Conservation (phyloP, 2,797 vertebrate species). For the Leuciscus waleckii region DNA sequence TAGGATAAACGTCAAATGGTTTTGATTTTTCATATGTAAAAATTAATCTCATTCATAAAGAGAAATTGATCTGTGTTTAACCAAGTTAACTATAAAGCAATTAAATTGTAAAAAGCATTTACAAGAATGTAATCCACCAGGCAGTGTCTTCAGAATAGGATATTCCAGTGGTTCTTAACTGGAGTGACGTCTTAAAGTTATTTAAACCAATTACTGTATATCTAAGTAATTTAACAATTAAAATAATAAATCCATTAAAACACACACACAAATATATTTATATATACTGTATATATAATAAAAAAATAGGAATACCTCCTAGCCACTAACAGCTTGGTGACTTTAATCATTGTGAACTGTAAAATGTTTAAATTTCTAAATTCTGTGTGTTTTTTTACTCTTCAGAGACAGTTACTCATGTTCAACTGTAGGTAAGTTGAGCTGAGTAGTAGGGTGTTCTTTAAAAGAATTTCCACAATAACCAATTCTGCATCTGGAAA, state of each 20-base stretch:
- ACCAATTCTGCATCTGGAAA: not conserved
- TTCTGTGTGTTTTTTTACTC: not conserved
- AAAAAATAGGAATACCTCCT: no score
- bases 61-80: not conserved
- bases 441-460: not conserved
- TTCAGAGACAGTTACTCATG: not conserved
- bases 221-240: not conserved
- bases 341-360: not conserved
- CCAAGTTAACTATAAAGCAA: not conserved
- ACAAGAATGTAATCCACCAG: not conserved
- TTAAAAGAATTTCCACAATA: not conserved
- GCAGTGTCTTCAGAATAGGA: no score
- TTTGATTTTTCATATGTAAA: not conserved
- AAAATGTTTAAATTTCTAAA: not conserved
- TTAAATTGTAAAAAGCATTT: conserved; percentile 18
- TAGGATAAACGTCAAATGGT: not conserved
- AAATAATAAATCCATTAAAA: not conserved
- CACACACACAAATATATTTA: no score
- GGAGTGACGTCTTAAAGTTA: not conserved
- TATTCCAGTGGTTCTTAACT: no score
- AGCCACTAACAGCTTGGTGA: no score
- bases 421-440: not conserved
- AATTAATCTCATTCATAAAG: not conserved
- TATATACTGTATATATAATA: no score
- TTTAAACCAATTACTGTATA: not conserved